Evolutionary conservation across 1,140 invertebrate species (phyloP), one percentile per base, ranked within the genome.

Genomic region (Megalonaias nervosa): DNA sequence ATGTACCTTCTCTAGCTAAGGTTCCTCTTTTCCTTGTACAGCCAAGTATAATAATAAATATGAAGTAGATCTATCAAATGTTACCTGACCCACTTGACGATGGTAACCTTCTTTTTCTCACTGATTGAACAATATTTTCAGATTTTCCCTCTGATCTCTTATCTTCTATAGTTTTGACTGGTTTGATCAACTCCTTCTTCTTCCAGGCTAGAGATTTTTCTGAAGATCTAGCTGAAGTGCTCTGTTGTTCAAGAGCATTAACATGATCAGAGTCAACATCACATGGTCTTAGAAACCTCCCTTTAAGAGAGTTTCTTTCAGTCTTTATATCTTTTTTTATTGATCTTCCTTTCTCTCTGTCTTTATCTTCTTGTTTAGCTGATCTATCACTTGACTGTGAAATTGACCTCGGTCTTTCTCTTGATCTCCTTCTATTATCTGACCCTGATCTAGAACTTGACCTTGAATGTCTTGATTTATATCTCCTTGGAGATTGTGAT

Each of bases 161-260:
- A 19, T 62, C 60, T 62, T 23, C 23, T 19, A 62, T n/a, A 12
- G 6, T 62, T 62, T 23, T n/a, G 60, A 55, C 71, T 21, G 76
- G 76, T 57, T 78, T 78, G 2, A 73, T 71, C 38, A 78, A 78
- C 48, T 78, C 76, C 67, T 78, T 78, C 70, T 78, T 78, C 65
- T 64, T 78, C 76, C 76, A 78, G 23, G 71, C 58, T 69, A 71
- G 76, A 48, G 48, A 62, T 48, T 60, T 66, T 38, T 55, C 56
- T 16, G 64, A 55, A 31, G 66, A 48, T 17, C 58, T 67, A 61
- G 71, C 57, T 23, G 56, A 26, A 66, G 48, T 58, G 16, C 60
- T 21, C 15, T 31, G 3, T 23, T 48, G 21, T 74, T 64, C 62
- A 15, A 60, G 55, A 56, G 23, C 58, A 68, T 0, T 62, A 19